phyloP scores from a whole-genome alignment of 2,888 invertebrate species.

The Dione juno region DNA sequence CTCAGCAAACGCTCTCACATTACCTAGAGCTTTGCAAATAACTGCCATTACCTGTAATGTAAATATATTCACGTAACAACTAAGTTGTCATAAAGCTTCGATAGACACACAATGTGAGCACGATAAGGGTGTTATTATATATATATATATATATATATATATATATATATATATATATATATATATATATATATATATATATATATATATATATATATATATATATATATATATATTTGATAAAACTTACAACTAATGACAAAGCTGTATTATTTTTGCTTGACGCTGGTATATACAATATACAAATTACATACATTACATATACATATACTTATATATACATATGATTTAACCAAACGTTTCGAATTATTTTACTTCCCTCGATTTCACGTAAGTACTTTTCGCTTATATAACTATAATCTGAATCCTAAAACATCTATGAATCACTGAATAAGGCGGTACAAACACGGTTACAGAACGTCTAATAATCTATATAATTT shows the following conservation, averaged over 20 bases:
- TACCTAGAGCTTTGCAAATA: slow-evolving; percentile 7
- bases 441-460: slow-evolving; percentile 1
- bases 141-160: too few species aligned
- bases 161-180: too few species aligned
- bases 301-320: too few species aligned
- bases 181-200: too few species aligned
- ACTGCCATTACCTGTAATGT: neutral
- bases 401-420: slow-evolving; percentile 14
- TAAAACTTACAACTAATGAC: too few species aligned
- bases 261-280: too few species aligned
- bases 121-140: too few species aligned
- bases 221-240: too few species aligned
- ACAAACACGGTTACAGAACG: neutral
- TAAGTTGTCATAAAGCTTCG: slow-evolving; percentile 2
- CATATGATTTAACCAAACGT: neutral
- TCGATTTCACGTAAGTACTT: slow-evolving; percentile 14
- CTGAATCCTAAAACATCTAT: neutral
- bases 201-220: too few species aligned
- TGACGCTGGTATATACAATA: too few species aligned
- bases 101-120: neutral
- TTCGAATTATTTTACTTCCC: slow-evolving; percentile 14
- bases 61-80: neutral
- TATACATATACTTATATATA: neutral
- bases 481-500: too few species aligned
- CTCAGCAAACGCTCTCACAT: slow-evolving; percentile 9